These are phyloP conservation scores for Chelonia mydas DNA, from an alignment of 2,797 vertebrate species.

Conservation along the genomic window DNA sequence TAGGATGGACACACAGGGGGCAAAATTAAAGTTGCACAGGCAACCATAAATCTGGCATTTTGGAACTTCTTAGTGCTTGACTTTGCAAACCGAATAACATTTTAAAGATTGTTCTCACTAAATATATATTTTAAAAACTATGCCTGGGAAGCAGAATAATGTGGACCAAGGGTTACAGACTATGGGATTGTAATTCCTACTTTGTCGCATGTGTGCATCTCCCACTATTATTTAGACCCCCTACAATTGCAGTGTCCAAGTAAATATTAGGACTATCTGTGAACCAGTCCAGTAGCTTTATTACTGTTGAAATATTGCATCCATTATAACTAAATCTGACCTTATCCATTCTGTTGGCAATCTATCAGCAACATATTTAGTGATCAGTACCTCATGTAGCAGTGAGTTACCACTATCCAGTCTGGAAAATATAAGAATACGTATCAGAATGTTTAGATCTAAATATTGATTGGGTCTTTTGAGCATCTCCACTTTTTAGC, in stretches of 20 bases:
- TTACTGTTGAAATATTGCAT: not conserved
- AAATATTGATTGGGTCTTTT: not conserved
- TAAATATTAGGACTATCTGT: not conserved
- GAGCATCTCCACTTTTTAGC: constrained; percentile 15
- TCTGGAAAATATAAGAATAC: not conserved
- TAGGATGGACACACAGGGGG: not conserved
- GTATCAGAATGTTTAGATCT: not conserved
- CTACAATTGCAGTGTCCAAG: not conserved
- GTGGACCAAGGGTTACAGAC: not conserved
- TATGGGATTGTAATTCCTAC: not conserved
- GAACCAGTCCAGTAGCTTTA: not conserved
- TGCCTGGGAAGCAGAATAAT: not conserved
- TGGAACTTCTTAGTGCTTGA: not conserved
- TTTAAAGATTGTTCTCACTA: not conserved
- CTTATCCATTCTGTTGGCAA: not conserved
- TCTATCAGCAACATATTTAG: not conserved
- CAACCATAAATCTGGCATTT: not conserved
- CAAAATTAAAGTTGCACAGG: not conserved
- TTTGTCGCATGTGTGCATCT: not conserved
- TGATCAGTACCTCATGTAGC: not conserved
- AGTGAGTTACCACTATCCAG: not conserved
- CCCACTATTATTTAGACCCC: not conserved
- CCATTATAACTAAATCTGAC: not conserved
- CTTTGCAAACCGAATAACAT: not conserved
- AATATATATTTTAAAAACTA: not conserved